phyloP scores from a whole-genome alignment of 2,113 vertebrate species.

The Alaudala cheleensis region DNA sequence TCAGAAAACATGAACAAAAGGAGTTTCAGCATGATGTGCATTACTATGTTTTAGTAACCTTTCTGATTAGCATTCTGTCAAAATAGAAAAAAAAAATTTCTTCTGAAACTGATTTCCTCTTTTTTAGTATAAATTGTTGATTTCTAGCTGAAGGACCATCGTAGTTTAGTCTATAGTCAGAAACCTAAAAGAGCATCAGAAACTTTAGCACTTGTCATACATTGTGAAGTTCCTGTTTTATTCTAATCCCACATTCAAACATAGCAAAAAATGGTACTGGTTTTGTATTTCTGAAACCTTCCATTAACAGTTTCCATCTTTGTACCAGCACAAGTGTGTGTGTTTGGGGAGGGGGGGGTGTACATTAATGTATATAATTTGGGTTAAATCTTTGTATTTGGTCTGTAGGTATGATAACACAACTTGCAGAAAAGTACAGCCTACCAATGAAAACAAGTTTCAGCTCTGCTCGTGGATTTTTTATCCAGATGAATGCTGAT shows the following conservation, averaged over 20 bases:
- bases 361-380: background rate
- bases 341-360: background rate
- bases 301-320: background rate
- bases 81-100: background rate
- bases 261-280: background rate
- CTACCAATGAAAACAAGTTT: conserved; percentile 93
- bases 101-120: background rate
- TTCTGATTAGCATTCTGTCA: background rate
- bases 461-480: conserved; percentile 91
- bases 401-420: conserved; percentile 83
- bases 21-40: background rate
- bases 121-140: background rate
- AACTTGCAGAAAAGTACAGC: conserved; percentile 85
- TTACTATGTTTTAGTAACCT: background rate
- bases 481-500: conserved; percentile 90
- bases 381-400: background rate
- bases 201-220: background rate
- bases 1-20: background rate
- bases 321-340: background rate
- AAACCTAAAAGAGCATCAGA: background rate
- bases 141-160: background rate
- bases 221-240: background rate
- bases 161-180: background rate
- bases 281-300: background rate
- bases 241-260: background rate